Evolutionary conservation across 2,797 vertebrate genomes (phyloP).

Genomic region (Thaleichthys pacificus): DNA sequence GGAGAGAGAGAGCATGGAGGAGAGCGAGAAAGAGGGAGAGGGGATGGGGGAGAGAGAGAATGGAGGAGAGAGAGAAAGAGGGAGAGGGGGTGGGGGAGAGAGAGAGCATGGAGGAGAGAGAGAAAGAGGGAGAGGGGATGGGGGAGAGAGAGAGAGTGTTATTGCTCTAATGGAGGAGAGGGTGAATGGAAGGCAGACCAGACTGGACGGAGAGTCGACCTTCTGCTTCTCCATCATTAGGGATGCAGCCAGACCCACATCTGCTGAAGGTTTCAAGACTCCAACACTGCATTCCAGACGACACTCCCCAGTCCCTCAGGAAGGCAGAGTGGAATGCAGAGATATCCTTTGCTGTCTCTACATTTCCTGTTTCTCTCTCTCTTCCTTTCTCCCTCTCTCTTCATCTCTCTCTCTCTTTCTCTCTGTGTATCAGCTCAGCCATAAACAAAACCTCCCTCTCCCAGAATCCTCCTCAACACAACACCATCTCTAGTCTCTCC

Average conservation of each 20-base stretch:
- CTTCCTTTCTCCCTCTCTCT: neutral
- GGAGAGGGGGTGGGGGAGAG: no score
- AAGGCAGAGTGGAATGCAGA: constrained; percentile 22
- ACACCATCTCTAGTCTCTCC: neutral
- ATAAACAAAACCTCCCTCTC: neutral
- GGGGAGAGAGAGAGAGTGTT: constrained; percentile 41
- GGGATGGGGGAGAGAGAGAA: constrained; percentile 45
- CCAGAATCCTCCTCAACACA: neutral
- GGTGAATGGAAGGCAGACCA: constrained; percentile 62
- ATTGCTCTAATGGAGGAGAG: constrained; percentile 60
- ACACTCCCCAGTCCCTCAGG: constrained; percentile 29
- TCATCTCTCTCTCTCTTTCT: constrained; percentile 1
- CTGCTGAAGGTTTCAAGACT: constrained; percentile 47
- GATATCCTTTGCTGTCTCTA: constrained; percentile 2
- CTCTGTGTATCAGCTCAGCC: neutral
- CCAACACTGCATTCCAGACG: constrained; percentile 36
- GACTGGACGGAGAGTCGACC: constrained; percentile 36
- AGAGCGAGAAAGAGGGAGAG: neutral
- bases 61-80: no score
- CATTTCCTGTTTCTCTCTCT: neutral
- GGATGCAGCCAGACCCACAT: constrained; percentile 38
- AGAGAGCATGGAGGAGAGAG: neutral
- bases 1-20: no score
- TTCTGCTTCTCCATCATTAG: constrained; percentile 29
- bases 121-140: constrained; percentile 25